Conservation (phyloP, 2,797 vertebrate species). For the Lutjanus campechanus region DNA sequence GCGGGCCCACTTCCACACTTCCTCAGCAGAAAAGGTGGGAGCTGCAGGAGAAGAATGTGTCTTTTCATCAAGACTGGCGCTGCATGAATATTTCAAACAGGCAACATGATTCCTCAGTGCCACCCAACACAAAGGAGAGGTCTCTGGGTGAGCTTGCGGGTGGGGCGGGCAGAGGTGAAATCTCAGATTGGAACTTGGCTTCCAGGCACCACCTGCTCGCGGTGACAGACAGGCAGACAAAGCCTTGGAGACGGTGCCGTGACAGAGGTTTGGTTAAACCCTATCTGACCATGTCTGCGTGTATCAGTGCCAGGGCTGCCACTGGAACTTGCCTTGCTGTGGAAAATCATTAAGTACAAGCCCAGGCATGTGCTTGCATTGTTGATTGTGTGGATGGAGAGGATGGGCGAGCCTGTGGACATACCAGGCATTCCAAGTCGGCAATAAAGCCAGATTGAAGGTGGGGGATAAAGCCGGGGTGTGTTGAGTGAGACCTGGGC, state of each 20-base stretch:
- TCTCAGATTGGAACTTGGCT: slow-evolving; percentile 53
- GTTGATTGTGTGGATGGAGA: slow-evolving; percentile 68
- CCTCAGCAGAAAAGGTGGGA: slow-evolving; percentile 67
- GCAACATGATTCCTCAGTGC: slow-evolving; percentile 71
- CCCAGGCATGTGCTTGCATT: slow-evolving; percentile 63
- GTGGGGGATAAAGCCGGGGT: slow-evolving; percentile 69
- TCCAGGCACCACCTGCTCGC: slow-evolving; percentile 69
- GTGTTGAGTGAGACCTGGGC: slow-evolving; percentile 78
- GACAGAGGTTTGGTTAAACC: slow-evolving; percentile 69
- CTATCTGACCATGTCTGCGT: slow-evolving; percentile 71
- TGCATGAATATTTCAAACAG: slow-evolving; percentile 77
- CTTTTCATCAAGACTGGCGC: slow-evolving; percentile 73
- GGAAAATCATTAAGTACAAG: slow-evolving; percentile 70
- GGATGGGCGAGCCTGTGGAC: slow-evolving; percentile 77
- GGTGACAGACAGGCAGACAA: slow-evolving; percentile 54
- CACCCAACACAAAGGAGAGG: slow-evolving; percentile 73
- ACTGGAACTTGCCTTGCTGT: slow-evolving; percentile 55
- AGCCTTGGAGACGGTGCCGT: slow-evolving; percentile 36
- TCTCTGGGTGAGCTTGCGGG: slow-evolving; percentile 49
- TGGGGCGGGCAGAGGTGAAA: slow-evolving; percentile 55
- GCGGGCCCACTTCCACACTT: slow-evolving; percentile 61
- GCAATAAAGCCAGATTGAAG: slow-evolving; percentile 84
- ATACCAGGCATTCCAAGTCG: slow-evolving; percentile 82
- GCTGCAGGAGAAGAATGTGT: slow-evolving; percentile 64
- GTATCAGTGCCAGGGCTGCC: slow-evolving; percentile 65